Conservation (phyloP, 2,888 invertebrate genomes). For the Cosmopolites sordidus region DNA sequence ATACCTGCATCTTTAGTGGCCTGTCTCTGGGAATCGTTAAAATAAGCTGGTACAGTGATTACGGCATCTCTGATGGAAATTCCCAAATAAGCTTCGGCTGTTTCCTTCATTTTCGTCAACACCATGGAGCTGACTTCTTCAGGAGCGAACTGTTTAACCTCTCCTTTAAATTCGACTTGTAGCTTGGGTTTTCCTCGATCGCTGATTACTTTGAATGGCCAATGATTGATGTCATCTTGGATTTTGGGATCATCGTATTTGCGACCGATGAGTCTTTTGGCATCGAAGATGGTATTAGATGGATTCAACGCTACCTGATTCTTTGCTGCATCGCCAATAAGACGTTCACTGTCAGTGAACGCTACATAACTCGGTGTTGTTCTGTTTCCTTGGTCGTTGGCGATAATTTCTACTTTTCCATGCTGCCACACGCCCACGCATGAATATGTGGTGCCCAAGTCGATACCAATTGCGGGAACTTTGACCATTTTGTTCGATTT, state of each 20-base stretch:
- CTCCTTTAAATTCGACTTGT: conserved; percentile 62
- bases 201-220: conserved; percentile 72
- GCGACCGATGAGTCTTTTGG: conserved; percentile 74
- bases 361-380: conserved; percentile 80
- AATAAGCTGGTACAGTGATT: conserved; percentile 33
- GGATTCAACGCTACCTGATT: conserved; percentile 72
- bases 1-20: conserved; percentile 77
- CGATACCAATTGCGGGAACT: conserved; percentile 67
- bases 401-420: conserved; percentile 76
- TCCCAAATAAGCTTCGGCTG: conserved; percentile 46
- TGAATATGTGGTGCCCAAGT: conserved; percentile 84
- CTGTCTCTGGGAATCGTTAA: conserved; percentile 67
- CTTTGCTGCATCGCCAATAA: conserved; percentile 68
- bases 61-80: conserved; percentile 54
- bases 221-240: conserved; percentile 75
- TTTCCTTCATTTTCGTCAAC: conserved; percentile 46
- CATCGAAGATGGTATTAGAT: conserved; percentile 66
- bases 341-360: conserved; percentile 64
- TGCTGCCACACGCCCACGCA: conserved; percentile 79
- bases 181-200: conserved; percentile 64
- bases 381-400: conserved; percentile 80
- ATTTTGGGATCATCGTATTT: conserved; percentile 71
- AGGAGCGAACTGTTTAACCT: conserved; percentile 59
- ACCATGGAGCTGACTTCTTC: conserved; percentile 67
- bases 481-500: conserved; percentile 42